phyloP scores from a whole-genome alignment of 2,888 invertebrate species.

The Melanotus villosus region DNA sequence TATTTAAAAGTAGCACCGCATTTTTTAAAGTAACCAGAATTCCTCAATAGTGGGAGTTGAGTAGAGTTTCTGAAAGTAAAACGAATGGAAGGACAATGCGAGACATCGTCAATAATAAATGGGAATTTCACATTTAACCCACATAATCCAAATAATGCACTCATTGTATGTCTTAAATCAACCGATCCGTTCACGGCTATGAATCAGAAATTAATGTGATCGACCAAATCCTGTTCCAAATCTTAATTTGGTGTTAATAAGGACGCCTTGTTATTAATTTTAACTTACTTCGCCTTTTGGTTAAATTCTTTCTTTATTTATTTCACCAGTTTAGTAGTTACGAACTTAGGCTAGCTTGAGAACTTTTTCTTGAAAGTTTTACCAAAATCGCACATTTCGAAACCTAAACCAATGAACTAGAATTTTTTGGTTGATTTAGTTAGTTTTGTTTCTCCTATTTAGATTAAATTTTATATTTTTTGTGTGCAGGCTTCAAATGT shows the following conservation, averaged over 20 bases:
- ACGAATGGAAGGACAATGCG: conserved; percentile 25
- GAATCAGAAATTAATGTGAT: not conserved
- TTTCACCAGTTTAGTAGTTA: too few relatives aligned
- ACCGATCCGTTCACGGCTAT: not conserved
- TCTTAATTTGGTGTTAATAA: not conserved
- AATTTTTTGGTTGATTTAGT: too few relatives aligned
- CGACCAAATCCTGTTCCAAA: not conserved
- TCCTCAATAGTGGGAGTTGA: not conserved
- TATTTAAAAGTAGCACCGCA: conserved; percentile 1
- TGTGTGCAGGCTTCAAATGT: too few relatives aligned
- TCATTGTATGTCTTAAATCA: conserved; percentile 25
- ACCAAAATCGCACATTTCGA: too few relatives aligned
- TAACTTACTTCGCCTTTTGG: too few relatives aligned
- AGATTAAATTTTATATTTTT: too few relatives aligned
- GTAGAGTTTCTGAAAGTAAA: conserved; percentile 27
- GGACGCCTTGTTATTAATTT: not conserved
- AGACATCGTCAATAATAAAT: conserved; percentile 31
- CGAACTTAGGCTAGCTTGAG: too few relatives aligned
- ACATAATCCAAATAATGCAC: conserved; percentile 39
- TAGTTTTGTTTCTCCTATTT: too few relatives aligned
- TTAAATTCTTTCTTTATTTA: too few relatives aligned
- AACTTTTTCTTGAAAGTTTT: too few relatives aligned
- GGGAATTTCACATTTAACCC: conserved; percentile 43
- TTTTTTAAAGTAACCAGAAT: not conserved
- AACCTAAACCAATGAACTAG: too few relatives aligned